Conservation (phyloP, 2,888 invertebrate genomes). For the Tenthredo notha region DNA sequence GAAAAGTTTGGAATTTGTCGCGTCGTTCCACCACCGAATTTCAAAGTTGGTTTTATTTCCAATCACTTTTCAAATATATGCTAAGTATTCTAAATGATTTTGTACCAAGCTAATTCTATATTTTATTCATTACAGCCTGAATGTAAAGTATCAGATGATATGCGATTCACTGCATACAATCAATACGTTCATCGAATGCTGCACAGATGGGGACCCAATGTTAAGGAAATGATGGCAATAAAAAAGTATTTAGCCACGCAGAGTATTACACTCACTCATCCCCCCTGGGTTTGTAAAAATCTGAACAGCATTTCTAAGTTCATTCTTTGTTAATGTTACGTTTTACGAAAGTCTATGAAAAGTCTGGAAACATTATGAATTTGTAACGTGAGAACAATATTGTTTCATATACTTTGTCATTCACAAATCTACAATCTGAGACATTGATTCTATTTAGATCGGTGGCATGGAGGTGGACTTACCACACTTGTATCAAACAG, state of each 20-base stretch:
- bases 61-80: constrained; percentile 27
- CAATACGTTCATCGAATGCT: constrained; percentile 94
- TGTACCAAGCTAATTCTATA: constrained; percentile 36
- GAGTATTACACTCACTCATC: constrained; percentile 86
- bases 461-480: constrained; percentile 96
- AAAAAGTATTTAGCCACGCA: constrained; percentile 89
- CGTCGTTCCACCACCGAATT: constrained; percentile 90
- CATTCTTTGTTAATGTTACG: background rate
- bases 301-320: background rate
- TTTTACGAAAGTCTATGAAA: background rate
- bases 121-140: constrained; percentile 81
- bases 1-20: constrained; percentile 92
- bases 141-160: constrained; percentile 90
- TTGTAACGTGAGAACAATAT: background rate
- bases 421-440: constrained; percentile 20
- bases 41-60: constrained; percentile 79
- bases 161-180: constrained; percentile 92
- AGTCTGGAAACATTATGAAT: background rate
- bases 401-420: constrained; percentile 21
- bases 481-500: constrained; percentile 90
- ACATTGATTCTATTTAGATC: constrained; percentile 80
- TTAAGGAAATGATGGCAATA: constrained; percentile 91
- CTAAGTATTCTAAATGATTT: background rate
- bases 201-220: constrained; percentile 93
- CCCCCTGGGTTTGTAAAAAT: constrained; percentile 85